Base-by-base conservation (phyloP, 2,888 invertebrate species). In the Tinea trinotella region DNA sequence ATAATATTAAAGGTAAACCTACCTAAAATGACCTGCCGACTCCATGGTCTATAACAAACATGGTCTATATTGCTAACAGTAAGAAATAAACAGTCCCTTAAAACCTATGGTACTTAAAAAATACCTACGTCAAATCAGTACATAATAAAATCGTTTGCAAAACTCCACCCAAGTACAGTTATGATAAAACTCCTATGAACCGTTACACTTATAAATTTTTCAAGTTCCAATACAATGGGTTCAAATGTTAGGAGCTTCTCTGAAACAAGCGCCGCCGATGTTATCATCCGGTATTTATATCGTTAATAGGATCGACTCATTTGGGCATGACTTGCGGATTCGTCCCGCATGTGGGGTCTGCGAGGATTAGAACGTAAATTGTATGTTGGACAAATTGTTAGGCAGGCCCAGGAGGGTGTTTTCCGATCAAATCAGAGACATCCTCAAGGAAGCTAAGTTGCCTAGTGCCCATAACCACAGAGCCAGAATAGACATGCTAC, bases 281-380 rank as follows among this genome's bases (percentile, higher is more conserved):
- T 63, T 70, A 76, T 74, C 71, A 56, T 19, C 34, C 35, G 58
- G 67, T 67, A 71, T 72, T 71, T 71, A 68, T 76, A 76, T 75
- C 77, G 70, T 70, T 76, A 77, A 79, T 78, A 74, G 70, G 67
- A 75, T 76, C 74, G 68, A 64, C 76, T 76, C 74, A 77, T 75
- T 79, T 75, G 76, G 68, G 64, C 72, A 71, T 81, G 81, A 81
- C 81, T 78, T 64, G 80, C 74, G 57, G 63, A 66, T 70, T 64
- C 55, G 54, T 52, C 57, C 65, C 63, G 67, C 72, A 76, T 77
- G 78, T 81, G 80, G 70, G 81, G 80, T 79, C 81, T 56, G 61
- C 52, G 36, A 22, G 46, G 12, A 20, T 24, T 50, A 50, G 50
- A 50, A 50, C 24, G 50, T 50, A 50, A 50, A 30, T 30, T 30